These are phyloP conservation scores for Prunella himalayana DNA, from an alignment of 2,113 vertebrate genomes.

Conservation along the genomic window DNA sequence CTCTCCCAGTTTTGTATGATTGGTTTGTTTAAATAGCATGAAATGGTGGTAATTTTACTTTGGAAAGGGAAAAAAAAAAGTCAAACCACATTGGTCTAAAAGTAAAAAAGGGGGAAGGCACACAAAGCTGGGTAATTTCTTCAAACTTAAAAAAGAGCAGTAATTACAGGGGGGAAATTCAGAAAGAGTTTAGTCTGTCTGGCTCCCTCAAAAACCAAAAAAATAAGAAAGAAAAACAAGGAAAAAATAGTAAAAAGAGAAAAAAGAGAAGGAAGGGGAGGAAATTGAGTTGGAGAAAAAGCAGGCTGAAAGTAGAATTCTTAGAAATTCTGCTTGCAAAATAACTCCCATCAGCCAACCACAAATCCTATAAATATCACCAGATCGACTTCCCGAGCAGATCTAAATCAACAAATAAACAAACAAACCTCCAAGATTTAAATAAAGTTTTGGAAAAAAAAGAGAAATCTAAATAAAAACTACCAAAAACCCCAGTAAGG, in stretches of 20 bases:
- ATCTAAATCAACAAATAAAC: conserved; percentile 51
- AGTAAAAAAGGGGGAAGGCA: neutral
- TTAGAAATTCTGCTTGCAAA: conserved; percentile 74
- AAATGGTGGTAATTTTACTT: conserved; percentile 15
- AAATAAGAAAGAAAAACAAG: neutral
- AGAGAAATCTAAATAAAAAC: neutral
- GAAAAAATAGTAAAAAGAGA: neutral
- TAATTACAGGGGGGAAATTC: conserved; percentile 49
- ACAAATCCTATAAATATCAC: conserved; percentile 74
- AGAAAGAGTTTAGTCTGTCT: neutral
- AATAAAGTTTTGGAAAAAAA: neutral
- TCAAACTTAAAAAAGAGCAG: conserved; percentile 45
- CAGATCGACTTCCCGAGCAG: conserved; percentile 61
- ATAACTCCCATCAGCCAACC: conserved; percentile 69
- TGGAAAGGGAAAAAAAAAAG: neutral
- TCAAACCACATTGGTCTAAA: neutral
- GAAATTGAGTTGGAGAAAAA: conserved; percentile 12
- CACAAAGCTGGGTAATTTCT: neutral
- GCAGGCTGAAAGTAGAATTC: conserved; percentile 67
- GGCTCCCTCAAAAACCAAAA: neutral
- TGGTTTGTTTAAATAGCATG: neutral
- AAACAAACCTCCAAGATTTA: conserved; percentile 4
- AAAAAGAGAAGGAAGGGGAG: neutral
- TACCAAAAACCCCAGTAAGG: neutral
- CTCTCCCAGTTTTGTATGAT: neutral